Conservation (phyloP, 2,797 vertebrate species). For the Hypotaenidia okinawae region DNA sequence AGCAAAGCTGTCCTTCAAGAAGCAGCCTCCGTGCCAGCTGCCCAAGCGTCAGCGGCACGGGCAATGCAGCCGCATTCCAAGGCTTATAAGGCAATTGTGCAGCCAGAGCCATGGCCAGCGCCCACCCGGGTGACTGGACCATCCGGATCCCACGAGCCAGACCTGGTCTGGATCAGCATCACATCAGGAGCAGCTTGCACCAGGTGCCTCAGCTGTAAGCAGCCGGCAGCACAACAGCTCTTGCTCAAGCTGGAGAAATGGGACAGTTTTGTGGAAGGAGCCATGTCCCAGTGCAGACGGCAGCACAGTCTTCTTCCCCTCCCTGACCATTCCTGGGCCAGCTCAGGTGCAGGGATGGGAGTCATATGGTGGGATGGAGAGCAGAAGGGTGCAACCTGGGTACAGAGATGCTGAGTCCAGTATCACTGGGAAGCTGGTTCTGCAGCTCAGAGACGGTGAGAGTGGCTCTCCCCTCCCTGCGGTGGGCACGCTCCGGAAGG, state of each 20-base stretch:
- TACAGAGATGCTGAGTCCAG: neutral
- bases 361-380: accelerated
- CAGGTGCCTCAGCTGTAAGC: neutral
- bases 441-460: accelerated
- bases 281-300: accelerated
- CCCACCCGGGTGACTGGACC: neutral
- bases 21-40: slow-evolving; percentile 14
- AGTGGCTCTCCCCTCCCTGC: neutral
- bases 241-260: accelerated
- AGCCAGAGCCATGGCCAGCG: neutral
- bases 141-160: neutral
- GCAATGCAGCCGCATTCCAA: slow-evolving; percentile 71
- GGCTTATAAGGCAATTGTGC: slow-evolving; percentile 80
- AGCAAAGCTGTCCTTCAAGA: neutral
- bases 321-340: neutral
- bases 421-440: neutral
- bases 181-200: accelerated
- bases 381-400: neutral
- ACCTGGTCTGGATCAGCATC: neutral
- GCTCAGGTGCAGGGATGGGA: neutral
- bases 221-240: neutral
- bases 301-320: neutral
- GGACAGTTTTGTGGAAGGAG: neutral
- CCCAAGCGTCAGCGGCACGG: neutral
- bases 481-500: neutral